Base-by-base conservation (phyloP, 2,113 vertebrate species). In the Callopanchax toddi region DNA sequence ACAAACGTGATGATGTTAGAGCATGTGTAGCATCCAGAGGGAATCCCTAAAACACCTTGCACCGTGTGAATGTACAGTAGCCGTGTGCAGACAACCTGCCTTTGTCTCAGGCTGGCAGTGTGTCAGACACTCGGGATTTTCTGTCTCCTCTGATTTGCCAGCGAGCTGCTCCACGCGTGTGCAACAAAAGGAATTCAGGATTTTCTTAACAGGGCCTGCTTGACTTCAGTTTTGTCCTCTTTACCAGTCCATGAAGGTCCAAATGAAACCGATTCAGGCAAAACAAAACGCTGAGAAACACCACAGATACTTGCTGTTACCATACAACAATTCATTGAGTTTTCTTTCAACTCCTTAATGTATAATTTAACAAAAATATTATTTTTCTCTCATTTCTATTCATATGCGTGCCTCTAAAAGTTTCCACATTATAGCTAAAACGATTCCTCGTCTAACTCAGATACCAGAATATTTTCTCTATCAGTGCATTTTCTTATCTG, bases 131-230 rank as follows among this genome's bases (percentile, higher is more conserved):
- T 40, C 12, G 54, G 62, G 67, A 54, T 18, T 60, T 68, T 68
- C 61, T 76, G 83, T 70, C 65, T 59, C 58, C 39, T 74, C 43
- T 18, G 39, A 61, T 76, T 64, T 67, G 39, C 37, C 42, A 17
- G 48, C 21, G 21, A 62, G 64, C 60, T 17, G 15, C 29, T 37
- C 25, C 46, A 61, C 55, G 40, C 46, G 48, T 55, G 46, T 57
- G 54, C 29, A 40, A 60, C 10, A 3, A 43, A 36, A 51, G 26
- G 48, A 29, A 25, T 37, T 32, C 29, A 32, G 29, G 29, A 32
- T 32, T 26, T 32, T 9, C 29, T 6, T 9, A 32, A 8, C 10
- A 9, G 29, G 29, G 29, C 29, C 2, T 6, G 6, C 2, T 7
- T 32, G 29, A 32, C 10, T 32, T 32, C 29, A 6, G 10, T 32